Evolutionary conservation across 1,140 invertebrate species (phyloP).

Genomic region (Trinorchestia longiramus): DNA sequence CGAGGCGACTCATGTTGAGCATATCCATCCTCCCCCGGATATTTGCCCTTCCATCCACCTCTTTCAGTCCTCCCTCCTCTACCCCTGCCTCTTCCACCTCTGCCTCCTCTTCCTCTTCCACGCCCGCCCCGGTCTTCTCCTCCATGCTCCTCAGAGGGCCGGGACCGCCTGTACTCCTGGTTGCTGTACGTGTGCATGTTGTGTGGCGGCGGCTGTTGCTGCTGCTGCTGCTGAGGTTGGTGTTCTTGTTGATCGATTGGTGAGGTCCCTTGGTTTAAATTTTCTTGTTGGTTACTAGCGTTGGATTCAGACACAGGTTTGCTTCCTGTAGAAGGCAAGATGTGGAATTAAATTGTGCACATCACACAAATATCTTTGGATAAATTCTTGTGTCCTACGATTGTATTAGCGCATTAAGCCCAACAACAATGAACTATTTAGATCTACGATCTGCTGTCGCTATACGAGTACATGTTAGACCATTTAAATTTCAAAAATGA

Average conservation of each 20-base stretch:
- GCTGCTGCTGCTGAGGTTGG: not conserved
- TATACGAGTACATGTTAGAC: no score
- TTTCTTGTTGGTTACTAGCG: not conserved
- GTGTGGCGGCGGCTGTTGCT: not conserved
- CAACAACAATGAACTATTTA: not conserved
- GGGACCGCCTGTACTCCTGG: conserved; percentile 15
- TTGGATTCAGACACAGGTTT: not conserved
- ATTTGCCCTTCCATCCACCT: conserved; percentile 15
- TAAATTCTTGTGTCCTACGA: not conserved
- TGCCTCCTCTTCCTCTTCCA: conserved; percentile 68
- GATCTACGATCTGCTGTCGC: no score
- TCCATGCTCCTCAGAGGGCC: conserved; percentile 67
- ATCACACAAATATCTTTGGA: not conserved
- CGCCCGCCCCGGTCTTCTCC: conserved; percentile 67
- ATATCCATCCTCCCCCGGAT: not conserved
- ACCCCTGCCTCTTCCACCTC: not conserved
- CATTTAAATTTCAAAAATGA: no score
- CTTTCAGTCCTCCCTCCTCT: conserved; percentile 13
- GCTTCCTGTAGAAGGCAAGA: not conserved
- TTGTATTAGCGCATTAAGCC: not conserved
- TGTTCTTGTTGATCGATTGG: not conserved
- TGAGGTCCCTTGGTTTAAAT: not conserved
- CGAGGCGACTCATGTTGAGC: not conserved
- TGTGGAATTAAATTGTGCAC: not conserved
- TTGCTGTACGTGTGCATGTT: not conserved